phyloP scores from a whole-genome alignment of 2,113 vertebrate genomes.

The Suncus etruscus region DNA sequence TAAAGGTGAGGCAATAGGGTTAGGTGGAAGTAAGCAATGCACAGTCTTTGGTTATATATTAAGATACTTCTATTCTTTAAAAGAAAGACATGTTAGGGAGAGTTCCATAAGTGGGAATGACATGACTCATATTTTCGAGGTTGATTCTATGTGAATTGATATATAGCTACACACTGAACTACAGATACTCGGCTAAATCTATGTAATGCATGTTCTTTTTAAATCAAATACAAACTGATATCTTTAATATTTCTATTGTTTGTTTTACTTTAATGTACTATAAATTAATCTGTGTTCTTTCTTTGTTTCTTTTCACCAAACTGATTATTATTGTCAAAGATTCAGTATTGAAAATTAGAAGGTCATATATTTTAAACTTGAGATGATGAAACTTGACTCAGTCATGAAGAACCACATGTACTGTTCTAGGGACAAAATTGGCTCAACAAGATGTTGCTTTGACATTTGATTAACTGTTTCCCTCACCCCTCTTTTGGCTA shows the following conservation, averaged over 20 bases:
- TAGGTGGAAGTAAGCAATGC: neutral
- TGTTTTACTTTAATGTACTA: neutral
- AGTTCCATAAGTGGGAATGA: neutral
- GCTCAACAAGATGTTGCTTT: conserved; percentile 65
- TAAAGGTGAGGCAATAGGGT: neutral
- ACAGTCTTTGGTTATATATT: neutral
- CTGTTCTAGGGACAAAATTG: conserved; percentile 69
- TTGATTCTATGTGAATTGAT: neutral
- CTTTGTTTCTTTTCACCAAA: neutral
- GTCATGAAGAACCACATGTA: conserved; percentile 66
- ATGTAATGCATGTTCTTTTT: neutral
- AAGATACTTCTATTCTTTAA: conserved; percentile 20
- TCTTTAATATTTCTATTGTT: conserved; percentile 14
- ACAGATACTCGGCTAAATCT: neutral
- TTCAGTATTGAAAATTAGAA: conserved; percentile 28
- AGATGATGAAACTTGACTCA: conserved; percentile 60
- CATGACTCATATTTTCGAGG: neutral
- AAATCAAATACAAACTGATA: neutral
- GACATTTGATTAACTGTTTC: conserved; percentile 74
- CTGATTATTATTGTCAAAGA: neutral
- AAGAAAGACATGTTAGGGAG: neutral
- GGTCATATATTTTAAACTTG: conserved; percentile 55
- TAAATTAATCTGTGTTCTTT: neutral
- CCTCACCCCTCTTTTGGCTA: conserved; percentile 41
- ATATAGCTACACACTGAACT: neutral